Evolutionary conservation across 1,140 invertebrate species (phyloP), one percentile per base, ranked within the genome.

Genomic region (Lerema accius): DNA sequence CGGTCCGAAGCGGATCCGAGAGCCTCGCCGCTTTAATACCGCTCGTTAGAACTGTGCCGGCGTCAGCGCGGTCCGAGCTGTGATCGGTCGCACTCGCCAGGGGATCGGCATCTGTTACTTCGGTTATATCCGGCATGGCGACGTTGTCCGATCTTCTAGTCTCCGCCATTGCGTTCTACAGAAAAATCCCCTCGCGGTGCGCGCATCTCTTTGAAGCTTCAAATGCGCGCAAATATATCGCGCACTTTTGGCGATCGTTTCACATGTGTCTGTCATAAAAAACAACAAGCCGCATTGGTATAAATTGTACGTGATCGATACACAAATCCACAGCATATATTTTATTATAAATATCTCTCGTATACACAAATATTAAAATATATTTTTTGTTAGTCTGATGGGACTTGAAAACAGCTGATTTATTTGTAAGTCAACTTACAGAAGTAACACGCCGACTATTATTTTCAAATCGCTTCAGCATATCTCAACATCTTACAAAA

Each of bases 121-220:
- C 87, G 85, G 82, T 83, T 91, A 94, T 94, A 93, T 94, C 93
- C 93, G 93, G 92, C 87, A 94, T 92, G 79, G 93, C 93, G 93
- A 94, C 93, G 86, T 92, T 89, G 84, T 93, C 93, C 93, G 93
- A 94, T 90, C 91, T 89, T 82, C 91, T 46, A 17, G 42, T 46
- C 15, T 28, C 42, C 55, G 55, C 55, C 55, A 59, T 59, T 58
- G 53, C 53, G 10, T 37, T 32, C 42, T 23, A 43, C 53, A 43
- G 40, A 45, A 43, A 58, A 35, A 35, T 43, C 26, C 13, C 5
- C 23, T 35, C 19, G 15, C 5, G 4, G 7, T 59, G 55, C 55
- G 55, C 55, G 55, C 55, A 48, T 16, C 43, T 37, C n/a, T 53
- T 53, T 10, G 43, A 28, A 40, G 15, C 42, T 42, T 59, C 55